phyloP scores from a whole-genome alignment of 2,888 invertebrate species.

The Carterocephalus palaemon region DNA sequence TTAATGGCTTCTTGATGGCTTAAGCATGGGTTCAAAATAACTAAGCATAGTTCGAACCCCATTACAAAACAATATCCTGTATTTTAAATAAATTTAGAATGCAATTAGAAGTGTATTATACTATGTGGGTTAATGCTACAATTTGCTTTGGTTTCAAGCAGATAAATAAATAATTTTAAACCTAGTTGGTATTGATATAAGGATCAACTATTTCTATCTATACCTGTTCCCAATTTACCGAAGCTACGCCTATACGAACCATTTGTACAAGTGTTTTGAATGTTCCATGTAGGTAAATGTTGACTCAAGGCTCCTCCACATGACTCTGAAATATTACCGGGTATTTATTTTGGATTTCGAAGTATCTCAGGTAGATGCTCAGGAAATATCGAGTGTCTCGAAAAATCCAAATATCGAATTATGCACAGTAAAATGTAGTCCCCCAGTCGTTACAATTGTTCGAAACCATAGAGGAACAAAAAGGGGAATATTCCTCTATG shows the following conservation, averaged over 20 bases:
- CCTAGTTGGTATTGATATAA: slow-evolving; percentile 2
- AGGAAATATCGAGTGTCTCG: too few species aligned
- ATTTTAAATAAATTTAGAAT: slow-evolving; percentile 14
- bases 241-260: slow-evolving; percentile 24
- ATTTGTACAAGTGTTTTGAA: slow-evolving; percentile 32
- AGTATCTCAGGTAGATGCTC: too few species aligned
- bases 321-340: too few species aligned
- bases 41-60: not conserved
- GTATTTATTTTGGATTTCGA: too few species aligned
- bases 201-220: slow-evolving; percentile 2
- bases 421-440: too few species aligned
- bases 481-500: too few species aligned
- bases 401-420: too few species aligned
- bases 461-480: too few species aligned
- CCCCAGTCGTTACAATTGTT: too few species aligned
- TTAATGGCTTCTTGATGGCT: slow-evolving; percentile 1
- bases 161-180: not conserved
- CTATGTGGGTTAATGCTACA: slow-evolving; percentile 25
- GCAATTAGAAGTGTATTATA: slow-evolving; percentile 26
- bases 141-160: slow-evolving; percentile 7
- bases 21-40: not conserved
- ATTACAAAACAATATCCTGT: slow-evolving; percentile 6
- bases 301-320: slow-evolving; percentile 20
- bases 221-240: slow-evolving; percentile 24
- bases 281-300: slow-evolving; percentile 30